Evolutionary conservation across 30 jellyfish, hydroid and myxozoan genomes (phyloP), one percentile per base, ranked within the genome.

Genomic region (Aurelia aurita complex sp. Pacific): DNA sequence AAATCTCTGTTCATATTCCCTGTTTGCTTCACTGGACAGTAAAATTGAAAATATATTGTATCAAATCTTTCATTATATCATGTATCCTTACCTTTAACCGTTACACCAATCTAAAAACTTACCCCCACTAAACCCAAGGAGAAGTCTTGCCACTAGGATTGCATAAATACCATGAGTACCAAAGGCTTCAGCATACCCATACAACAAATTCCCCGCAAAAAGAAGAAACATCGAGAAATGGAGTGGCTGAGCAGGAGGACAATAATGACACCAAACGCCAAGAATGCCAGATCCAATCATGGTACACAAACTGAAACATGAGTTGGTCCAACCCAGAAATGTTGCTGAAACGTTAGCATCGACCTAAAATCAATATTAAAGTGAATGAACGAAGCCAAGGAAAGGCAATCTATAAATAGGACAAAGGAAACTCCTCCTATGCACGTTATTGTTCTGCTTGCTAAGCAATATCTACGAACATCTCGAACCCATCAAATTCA

Each of bases 81-180:
- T 38, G 5, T 2, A 38, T 5, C 5, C 5, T 38, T 38, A 38
- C 5, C 5, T 3, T 38, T 3, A 38, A 38, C 50, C 50, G 5
- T 38, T 38, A 38, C 3, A 38, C 50, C 5, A 38, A 38, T 38
- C 12, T 46, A 46, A 46, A 38, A 46, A 46, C 57, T 46, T 35
- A 89, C 97, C 97, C 50, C 94, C 59, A 53, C 94, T 73, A 59
- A 76, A 71, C n/a, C 97, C 97, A 35, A 89, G 73, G 69, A 89
- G 42, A 32, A 89, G 34, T 29, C 97, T 87, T 2, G 85, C 94
- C 35, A 52, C 88, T 10, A 89, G 81, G 33, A 89, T 46, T 14
- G 82, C 40, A 66, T 81, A 80, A 38, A 76, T 42, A n/a, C 90
- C 97, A n/a, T 40, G 14, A 18, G 60, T 59, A 9, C 68, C 75